Evolutionary conservation across 2,888 invertebrate genomes (phyloP).

Genomic region (Lycaena phlaeas): DNA sequence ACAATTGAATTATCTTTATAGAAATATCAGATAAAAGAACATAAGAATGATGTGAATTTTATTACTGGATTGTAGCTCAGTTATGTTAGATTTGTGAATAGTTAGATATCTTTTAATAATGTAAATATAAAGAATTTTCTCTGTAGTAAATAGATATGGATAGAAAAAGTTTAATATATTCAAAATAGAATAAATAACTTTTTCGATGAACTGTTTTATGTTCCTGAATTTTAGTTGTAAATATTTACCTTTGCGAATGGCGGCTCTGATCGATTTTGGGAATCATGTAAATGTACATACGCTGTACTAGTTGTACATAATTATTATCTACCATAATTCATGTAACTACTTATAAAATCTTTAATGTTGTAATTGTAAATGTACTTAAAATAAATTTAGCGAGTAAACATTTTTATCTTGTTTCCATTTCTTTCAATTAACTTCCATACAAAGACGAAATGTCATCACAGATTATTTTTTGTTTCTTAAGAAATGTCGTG

Average conservation of each 20-base stretch:
- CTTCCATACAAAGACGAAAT: conserved; percentile 22
- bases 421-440: conserved; percentile 17
- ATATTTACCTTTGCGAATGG: conserved; percentile 23
- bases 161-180: conserved; percentile 65
- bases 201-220: conserved; percentile 68
- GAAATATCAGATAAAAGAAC: conserved; percentile 43
- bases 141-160: conserved; percentile 41
- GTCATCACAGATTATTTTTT: conserved; percentile 26
- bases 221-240: conserved; percentile 67
- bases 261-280: conserved; percentile 12
- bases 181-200: conserved; percentile 43
- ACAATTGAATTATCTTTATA: conserved; percentile 25
- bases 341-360: conserved; percentile 52
- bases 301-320: conserved; percentile 10
- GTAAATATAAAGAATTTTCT: conserved; percentile 46
- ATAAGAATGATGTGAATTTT: conserved; percentile 55
- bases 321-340: conserved; percentile 40
- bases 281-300: conserved; percentile 5
- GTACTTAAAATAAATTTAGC: conserved; percentile 62
- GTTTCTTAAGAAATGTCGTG: conserved; percentile 58
- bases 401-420: conserved; percentile 31
- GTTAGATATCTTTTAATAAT: conserved; percentile 47
- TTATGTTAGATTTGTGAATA: conserved; percentile 53
- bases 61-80: conserved; percentile 49
- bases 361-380: conserved; percentile 64